Evolutionary conservation across 2,113 vertebrate species (phyloP), one percentile per base, ranked within the genome.

Genomic region (Lota lota): DNA sequence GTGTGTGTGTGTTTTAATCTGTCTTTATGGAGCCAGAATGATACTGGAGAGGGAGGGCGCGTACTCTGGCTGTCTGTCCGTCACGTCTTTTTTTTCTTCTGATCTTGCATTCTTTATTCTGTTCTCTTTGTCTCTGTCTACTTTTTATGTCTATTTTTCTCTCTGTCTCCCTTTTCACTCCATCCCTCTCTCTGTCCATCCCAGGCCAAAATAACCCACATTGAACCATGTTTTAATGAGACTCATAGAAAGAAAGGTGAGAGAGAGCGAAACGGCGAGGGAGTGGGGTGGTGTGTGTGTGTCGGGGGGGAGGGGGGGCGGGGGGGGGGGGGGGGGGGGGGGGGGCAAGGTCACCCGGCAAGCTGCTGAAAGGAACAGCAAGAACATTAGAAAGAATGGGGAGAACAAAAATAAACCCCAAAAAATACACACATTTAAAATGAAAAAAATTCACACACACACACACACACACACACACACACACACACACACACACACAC

Each of bases 141-240:
- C 1, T 5, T 19, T n/a, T 4, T 58, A 4, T 61, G 66, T 67
- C 59, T 63, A 14, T 64, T 22, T 56, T 51, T 47, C 61, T 68
- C 22, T 66, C 59, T 16, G 3, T 56, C 17, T 56, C 53, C 18
- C 53, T n/a, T n/a, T 56, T 18, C 14, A 1, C 53, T 56, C 61
- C n/a, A 51, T 69, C 67, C 53, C 12, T 47, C 53, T 16, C 20
- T 64, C 24, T 6, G 22, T 50, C 66, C 15, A 50, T 51, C 53
- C 54, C 53, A 63, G 82, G 83, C 77, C 73, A 53, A 57, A 76
- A 74, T 76, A 79, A 81, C 80, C 85, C 63, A 16, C 64, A 64
- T 79, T 85, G 85, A 87, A 85, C 85, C 40, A 47, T 78, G 79
- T 87, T 89, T 85, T 88, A 90, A 87, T 88, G 85, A 88, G 79